Base-by-base conservation (phyloP, 2,888 invertebrate species). In the Cloeon dipterum region DNA sequence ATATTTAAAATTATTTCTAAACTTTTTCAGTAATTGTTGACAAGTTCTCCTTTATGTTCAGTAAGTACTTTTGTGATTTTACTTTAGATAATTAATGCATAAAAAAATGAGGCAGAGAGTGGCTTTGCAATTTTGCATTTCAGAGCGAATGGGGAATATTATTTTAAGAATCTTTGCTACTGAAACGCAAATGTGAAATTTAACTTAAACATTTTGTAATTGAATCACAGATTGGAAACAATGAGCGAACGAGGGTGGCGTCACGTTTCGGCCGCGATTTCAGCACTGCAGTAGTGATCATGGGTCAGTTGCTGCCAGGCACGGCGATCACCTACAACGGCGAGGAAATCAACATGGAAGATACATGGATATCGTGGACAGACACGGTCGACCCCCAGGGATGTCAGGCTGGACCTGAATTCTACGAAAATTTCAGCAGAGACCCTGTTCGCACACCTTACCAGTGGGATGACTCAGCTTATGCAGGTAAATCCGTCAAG, bases 321-420 rank as follows among this genome's bases (percentile, higher is more conserved):
- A 70, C 74, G 0, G 65, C 74, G 0, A 65, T 81, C n/a, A 72
- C 75, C 1, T 85, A 85, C 55, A 79, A 85, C 47, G 83, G 85
- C 2, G 83, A 86, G 50, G 85, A 86, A 52, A 65, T 86, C 37
- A 83, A 76, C 7, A 76, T 83, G 77, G 61, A 62, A 1, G 70
- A 81, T 49, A 29, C 29, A 3, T 29, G 29, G 29, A 29, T 29
- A 13, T 29, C 29, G 5, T 29, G 29, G 29, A 16, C 29, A 29
- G 29, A 29, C n/a, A 29, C 29, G 7, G 29, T 29, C 13, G 46
- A 46, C 34, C 44, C 45, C 4, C 40, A 41, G 17, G 46, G 43
- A 10, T 40, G 39, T 25, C 37, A 43, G n/a, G 41, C 43, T 17
- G 50, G 47, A 10, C 45, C 44, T 5, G 44, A 46, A 3, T 39